Evolutionary conservation across 2,888 invertebrate species (phyloP), one percentile per base, ranked within the genome.

Genomic region (Andrena trimmerana): DNA sequence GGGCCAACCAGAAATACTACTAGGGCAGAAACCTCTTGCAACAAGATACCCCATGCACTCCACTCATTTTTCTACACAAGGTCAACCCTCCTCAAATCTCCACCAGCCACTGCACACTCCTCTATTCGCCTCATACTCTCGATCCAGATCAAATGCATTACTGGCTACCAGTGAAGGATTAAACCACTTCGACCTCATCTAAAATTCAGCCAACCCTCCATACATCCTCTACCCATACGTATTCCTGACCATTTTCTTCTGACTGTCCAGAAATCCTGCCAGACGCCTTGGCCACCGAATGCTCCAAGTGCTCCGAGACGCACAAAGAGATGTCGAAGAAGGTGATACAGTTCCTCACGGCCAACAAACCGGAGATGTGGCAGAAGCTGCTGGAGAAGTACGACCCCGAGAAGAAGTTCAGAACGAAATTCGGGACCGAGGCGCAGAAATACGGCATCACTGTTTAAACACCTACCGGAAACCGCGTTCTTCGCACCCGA

Each of bases 231-330:
- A 42, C 42, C 4, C 42, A 16, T 57, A 27, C 10, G 4, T 8
- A 24, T 4, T 57, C 10, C 13, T 24, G 65, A 62, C 59, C 2
- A 27, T 66, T 7, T 31, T 62, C 16, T 66, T 60, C 27, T 3
- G 0, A 20, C 67, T 66, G 0, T 36, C n/a, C 62, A 89, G 89
- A 24, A 6, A 0, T 80, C 0, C 94, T 97, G 2, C 97, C 97
- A 0, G 97, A 97, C 82, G 97, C 97, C 0, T 93, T 97, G 31
- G 94, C 95, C 85, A 96, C 96, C 2, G 96, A 96, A 60, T 97
- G 97, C 92, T 89, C 90, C 59, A 96, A 96, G 91, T 97, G 97
- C 90, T 96, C 96, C 16, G 95, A 96, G 16, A 94, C 94, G 10
- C 97, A 97, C 90, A 95, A 94, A 88, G 92, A 94, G 2, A 96